Percentiles rank a stretch among this genome's conserved stretches.
phyloP scores from a whole-genome alignment of 2,888 invertebrate genomes.

The Andrena camellia region DNA sequence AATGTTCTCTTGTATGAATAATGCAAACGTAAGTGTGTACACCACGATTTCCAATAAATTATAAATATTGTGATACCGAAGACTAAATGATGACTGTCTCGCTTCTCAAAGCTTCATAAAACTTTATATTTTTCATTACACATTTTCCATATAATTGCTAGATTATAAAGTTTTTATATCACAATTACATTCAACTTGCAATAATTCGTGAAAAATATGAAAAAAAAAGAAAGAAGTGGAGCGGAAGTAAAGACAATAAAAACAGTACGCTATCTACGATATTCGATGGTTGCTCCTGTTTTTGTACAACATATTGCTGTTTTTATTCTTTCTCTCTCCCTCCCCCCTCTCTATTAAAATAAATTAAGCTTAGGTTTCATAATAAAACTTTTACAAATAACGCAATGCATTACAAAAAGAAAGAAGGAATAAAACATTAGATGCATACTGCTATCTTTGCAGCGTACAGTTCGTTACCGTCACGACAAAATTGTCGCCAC shows the following conservation, averaged over 20 bases:
- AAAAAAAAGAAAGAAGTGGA: conserved; percentile 8
- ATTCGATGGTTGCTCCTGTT: conserved; percentile 9
- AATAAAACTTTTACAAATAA: conserved; percentile 26
- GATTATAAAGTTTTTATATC: conserved; percentile 18
- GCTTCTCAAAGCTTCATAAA: conserved; percentile 39
- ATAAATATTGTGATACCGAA: conserved; percentile 59
- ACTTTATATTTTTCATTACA: conserved; percentile 41
- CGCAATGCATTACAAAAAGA: conserved; percentile 22
- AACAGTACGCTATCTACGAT: conserved; percentile 13
- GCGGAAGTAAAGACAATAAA: conserved; percentile 24
- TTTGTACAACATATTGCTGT: conserved; percentile 18
- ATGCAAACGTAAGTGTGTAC: conserved; percentile 37
- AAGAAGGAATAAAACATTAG: conserved; percentile 38
- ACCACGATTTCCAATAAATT: conserved; percentile 48
- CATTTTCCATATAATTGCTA: conserved; percentile 29
- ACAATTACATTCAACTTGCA: conserved; percentile 15
- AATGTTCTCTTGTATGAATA: conserved; percentile 23
- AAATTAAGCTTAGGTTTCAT: conserved; percentile 2
- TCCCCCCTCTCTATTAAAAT: conserved; percentile 1
- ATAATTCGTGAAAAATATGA: conserved; percentile 3
- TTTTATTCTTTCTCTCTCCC: not conserved
- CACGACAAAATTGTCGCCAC: conserved; percentile 49
- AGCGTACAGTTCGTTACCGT: conserved; percentile 46
- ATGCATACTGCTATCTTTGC: conserved; percentile 43
- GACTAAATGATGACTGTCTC: conserved; percentile 31